Base-by-base conservation (phyloP, 2,113 vertebrate species). In the Myotis yumanensis region DNA sequence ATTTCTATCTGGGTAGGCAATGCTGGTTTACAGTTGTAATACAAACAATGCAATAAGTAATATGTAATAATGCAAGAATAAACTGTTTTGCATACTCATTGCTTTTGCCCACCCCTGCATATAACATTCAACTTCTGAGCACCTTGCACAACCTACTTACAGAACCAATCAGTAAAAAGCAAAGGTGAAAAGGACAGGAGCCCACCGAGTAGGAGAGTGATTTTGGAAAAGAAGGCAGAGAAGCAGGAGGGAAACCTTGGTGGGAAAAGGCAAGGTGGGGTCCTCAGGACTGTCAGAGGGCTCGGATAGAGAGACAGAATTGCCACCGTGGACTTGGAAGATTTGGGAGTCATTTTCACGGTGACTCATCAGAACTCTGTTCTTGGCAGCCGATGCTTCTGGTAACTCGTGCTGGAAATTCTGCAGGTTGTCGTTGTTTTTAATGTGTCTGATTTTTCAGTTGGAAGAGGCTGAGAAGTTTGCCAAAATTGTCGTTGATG, bases 381-480 rank as follows among this genome's bases (percentile, higher is more conserved):
- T 52, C 52, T 40, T 51, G 82, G 81, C 68, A 86, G 64, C 69
- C 69, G 20, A n/a, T 20, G 68, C 68, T 95, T 25, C 5, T 40
- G 82, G 69, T 92, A 90, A 48, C 62, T 75, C 35, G 17, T 57
- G 82, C 23, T 90, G 32, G 81, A 75, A 86, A 54, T 92, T 81
- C 86, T 95, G 89, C 95, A 81, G 71, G 73, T 86, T 46, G 18
- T 52, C 87, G 37, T 85, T 85, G 83, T 89, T 93, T 77, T 93
- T 72, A 57, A 93, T 54, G 80, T 94, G 77, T 95, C 93, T 96
- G 88, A 7, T 95, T 98, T 98, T 98, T 93, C 97, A 99, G 99
- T 97, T 99, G 98, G 99, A 99, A 97, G 99, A 99, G 96, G 99
- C 99, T 2, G 99, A 99, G 98, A 98, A 98, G 94, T 99, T 99